Evolutionary conservation across 2,113 vertebrate genomes (phyloP).

Genomic region (Chaenocephalus aceratus): DNA sequence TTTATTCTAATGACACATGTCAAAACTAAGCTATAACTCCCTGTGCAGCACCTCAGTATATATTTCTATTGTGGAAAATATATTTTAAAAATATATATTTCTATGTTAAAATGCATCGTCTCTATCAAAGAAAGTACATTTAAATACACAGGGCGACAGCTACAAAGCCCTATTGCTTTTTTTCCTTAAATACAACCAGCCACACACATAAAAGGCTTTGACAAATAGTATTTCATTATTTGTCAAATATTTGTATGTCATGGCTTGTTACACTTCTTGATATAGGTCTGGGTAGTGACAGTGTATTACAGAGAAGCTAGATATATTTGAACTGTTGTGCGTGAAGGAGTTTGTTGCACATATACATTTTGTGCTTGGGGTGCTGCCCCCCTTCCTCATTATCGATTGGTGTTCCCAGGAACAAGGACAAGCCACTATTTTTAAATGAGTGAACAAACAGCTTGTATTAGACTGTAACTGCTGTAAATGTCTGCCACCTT

Average conservation of each 20-base stretch:
- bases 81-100: too few relatives aligned
- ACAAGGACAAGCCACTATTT: background rate
- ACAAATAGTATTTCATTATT: background rate
- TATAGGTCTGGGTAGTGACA: background rate
- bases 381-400: background rate
- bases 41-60: too few relatives aligned
- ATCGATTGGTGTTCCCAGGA: background rate
- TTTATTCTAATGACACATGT: too few relatives aligned
- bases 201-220: background rate
- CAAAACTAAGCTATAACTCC: too few relatives aligned
- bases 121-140: too few relatives aligned
- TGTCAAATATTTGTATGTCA: background rate
- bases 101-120: too few relatives aligned
- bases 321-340: background rate
- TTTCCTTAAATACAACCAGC: background rate
- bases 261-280: background rate
- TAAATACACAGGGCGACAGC: background rate
- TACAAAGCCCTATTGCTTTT: background rate
- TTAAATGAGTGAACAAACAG: too few relatives aligned
- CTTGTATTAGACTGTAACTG: too few relatives aligned
- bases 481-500: too few relatives aligned
- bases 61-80: too few relatives aligned
- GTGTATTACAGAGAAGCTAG: background rate
- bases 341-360: too few relatives aligned
- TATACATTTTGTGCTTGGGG: background rate